These are phyloP conservation scores for Rhinogobius similis DNA, from an alignment of 2,113 vertebrate species.

Conservation along the genomic window DNA sequence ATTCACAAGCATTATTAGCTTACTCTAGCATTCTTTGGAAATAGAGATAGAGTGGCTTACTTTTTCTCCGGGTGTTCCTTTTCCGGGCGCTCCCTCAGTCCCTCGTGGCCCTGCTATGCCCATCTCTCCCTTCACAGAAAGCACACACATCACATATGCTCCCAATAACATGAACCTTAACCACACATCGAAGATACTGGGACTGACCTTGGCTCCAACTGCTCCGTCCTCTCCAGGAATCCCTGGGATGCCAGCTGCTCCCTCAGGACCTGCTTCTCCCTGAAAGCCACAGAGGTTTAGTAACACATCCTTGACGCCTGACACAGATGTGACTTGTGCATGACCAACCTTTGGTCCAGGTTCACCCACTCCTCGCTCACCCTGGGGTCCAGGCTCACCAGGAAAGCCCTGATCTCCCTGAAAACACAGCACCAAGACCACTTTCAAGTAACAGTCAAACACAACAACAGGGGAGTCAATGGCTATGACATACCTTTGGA, in stretches of 20 bases:
- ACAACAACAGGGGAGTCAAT: neutral
- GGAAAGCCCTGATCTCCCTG: conserved; percentile 80
- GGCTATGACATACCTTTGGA: conserved; percentile 66
- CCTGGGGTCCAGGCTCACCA: conserved; percentile 70
- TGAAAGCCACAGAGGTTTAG: conserved; percentile 34
- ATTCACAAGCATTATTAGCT: too few species aligned
- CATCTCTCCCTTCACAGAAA: conserved; percentile 70
- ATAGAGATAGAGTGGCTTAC: conserved; percentile 22
- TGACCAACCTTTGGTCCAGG: conserved; percentile 73
- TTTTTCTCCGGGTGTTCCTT: conserved; percentile 77
- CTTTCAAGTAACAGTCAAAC: neutral
- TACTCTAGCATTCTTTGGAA: neutral
- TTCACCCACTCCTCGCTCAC: conserved; percentile 71
- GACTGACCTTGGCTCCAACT: conserved; percentile 72
- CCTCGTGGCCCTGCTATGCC: conserved; percentile 68
- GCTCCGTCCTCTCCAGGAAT: conserved; percentile 79
- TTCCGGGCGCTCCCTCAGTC: conserved; percentile 65
- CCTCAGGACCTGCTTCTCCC: conserved; percentile 71
- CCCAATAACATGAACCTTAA: neutral
- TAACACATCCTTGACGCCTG: neutral
- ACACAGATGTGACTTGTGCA: too few species aligned
- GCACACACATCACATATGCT: neutral
- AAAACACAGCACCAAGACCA: neutral
- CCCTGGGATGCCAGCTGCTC: conserved; percentile 72
- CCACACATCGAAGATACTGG: neutral